phyloP scores from a whole-genome alignment of 2,888 invertebrate genomes.

The Aproaerema taeniolella region DNA sequence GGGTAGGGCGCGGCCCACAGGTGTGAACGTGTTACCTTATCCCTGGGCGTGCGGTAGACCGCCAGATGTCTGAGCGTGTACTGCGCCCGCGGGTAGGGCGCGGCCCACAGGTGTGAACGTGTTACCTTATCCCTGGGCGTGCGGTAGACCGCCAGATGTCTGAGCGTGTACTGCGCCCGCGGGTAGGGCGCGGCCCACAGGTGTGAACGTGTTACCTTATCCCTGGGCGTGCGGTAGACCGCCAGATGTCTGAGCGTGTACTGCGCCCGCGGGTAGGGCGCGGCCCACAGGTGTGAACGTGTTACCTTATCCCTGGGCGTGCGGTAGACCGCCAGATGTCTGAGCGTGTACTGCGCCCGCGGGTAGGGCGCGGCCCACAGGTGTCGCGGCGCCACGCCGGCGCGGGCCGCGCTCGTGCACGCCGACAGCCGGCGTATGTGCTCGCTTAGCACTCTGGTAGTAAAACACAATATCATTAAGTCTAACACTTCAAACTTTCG shows the following conservation, averaged over 20 bases:
- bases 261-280: no score
- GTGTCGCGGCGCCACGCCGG: constrained; percentile 80
- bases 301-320: constrained; percentile 92
- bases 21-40: no score
- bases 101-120: no score
- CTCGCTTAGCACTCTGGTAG: constrained; percentile 86
- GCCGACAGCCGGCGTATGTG: constrained; percentile 91
- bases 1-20: constrained; percentile 99
- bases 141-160: constrained; percentile 92
- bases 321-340: constrained; percentile 92
- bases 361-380: constrained; percentile 97
- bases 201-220: no score
- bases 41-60: constrained; percentile 93
- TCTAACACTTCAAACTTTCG: no score
- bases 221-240: constrained; percentile 93
- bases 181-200: no score
- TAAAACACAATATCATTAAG: no score
- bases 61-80: constrained; percentile 90
- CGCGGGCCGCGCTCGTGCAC: constrained; percentile 87
- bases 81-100: no score
- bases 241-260: constrained; percentile 90
- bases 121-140: constrained; percentile 92
- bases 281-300: no score
- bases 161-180: no score
- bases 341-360: constrained; percentile 93